Conservation (phyloP, 2,888 invertebrate species). For the Ectemnius continuus region DNA sequence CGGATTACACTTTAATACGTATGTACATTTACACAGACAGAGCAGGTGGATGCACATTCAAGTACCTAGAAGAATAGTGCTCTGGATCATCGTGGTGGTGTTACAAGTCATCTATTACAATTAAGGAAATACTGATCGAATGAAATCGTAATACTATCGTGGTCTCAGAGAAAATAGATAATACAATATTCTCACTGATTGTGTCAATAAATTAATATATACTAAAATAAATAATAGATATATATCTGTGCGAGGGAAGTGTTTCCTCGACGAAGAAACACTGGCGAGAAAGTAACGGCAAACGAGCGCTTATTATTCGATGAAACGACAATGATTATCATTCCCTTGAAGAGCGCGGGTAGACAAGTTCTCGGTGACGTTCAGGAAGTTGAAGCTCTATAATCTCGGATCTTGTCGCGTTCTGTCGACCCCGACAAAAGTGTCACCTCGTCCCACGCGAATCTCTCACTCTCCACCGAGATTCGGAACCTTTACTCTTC, state of each 20-base stretch:
- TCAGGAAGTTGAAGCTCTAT: constrained; percentile 11
- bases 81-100: too few relatives aligned
- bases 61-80: background rate
- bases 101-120: too few relatives aligned
- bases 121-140: too few relatives aligned
- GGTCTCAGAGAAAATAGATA: too few relatives aligned
- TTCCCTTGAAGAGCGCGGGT: constrained; percentile 16
- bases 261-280: too few relatives aligned
- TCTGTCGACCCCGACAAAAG: too few relatives aligned
- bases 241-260: too few relatives aligned
- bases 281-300: too few relatives aligned
- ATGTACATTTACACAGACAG: background rate
- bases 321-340: background rate
- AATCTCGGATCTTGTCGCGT: background rate
- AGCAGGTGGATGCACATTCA: constrained; percentile 50
- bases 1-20: background rate
- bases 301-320: background rate
- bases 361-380: background rate
- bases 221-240: too few relatives aligned
- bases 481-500: constrained; percentile 46
- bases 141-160: too few relatives aligned
- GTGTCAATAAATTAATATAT: too few relatives aligned
- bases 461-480: constrained; percentile 9
- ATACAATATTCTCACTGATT: too few relatives aligned
- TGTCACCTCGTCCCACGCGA: background rate